Evolutionary conservation across 1,140 invertebrate species (phyloP), one percentile per base, ranked within the genome.

Genomic region (Eubasilissa regina): DNA sequence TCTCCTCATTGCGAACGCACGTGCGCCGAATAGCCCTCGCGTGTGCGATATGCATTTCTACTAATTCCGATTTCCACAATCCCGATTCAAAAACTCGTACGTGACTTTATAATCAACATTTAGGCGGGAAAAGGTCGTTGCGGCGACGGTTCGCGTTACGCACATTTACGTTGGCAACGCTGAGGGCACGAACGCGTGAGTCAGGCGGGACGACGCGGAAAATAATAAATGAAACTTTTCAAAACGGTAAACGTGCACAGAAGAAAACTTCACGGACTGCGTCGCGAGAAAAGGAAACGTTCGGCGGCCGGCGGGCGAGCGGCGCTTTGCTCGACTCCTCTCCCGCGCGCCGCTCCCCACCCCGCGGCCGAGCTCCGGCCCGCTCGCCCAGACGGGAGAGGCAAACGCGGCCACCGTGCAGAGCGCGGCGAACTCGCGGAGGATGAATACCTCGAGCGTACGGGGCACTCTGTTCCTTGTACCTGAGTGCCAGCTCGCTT

Each of bases 61-160:
- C 25, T 35, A 35, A 35, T 35, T 35, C 25, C 25, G 25, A 35
- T 35, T 51, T 13, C 48, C 11, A 51, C 11, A 51, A 51, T 13
- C n/a, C n/a, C n/a, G 25, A 43, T 64, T 35, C 13, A n/a, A 68
- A 44, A 68, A 68, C 7, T 48, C 75, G 55, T 19, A 77, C 75
- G 75, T 66, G 75, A 53, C 64, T 77, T 66, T 68, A 68, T 64
- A 77, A 70, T 80, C 73, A 51, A 56, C 78, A 58, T 80, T 80
- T 80, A 62, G 73, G 78, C 78, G 78, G 78, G 78, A 80, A 80
- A 51, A 13, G 48, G 73, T 44, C 35, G 15, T 60, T 58, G 58
- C 44, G 55, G 51, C 53, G 6, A 48, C 60, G 58, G n/a, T 10
- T 8, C 70, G 45, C 44, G 13, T 21, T 45, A 47, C 43, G 7